Percentiles rank a stretch among this genome's conserved stretches.
These are phyloP conservation scores for Allophyes oxyacanthae DNA, from an alignment of 2,888 invertebrate genomes.

Conservation along the genomic window DNA sequence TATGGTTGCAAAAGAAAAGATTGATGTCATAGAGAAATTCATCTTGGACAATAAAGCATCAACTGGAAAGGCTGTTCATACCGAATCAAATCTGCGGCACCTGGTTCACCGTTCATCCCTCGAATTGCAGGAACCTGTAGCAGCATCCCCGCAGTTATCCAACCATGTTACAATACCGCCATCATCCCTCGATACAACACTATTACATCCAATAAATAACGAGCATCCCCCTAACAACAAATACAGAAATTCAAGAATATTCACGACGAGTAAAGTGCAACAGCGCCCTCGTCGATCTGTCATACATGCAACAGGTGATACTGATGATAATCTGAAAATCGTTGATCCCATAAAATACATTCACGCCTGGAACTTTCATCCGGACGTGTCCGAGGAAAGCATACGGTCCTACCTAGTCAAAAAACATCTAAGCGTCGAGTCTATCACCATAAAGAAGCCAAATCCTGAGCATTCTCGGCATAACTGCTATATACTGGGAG, in stretches of 20 bases:
- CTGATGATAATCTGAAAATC: neutral
- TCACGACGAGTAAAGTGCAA: neutral
- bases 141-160: neutral
- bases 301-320: neutral
- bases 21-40: neutral
- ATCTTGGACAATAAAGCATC: neutral
- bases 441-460: neutral
- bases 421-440: neutral
- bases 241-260: neutral
- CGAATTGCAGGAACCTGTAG: neutral
- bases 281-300: neutral
- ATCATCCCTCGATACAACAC: neutral
- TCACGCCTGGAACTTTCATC: neutral
- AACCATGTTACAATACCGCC: neutral
- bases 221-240: neutral
- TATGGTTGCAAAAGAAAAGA: neutral
- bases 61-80: neutral
- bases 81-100: neutral
- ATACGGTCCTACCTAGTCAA: neutral
- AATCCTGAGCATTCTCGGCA: neutral
- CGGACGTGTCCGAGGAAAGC: neutral
- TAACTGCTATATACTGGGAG: neutral
- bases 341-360: neutral
- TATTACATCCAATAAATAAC: neutral
- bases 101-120: neutral